Evolutionary conservation across 2,113 vertebrate genomes (phyloP), one percentile per base, ranked within the genome.

Genomic region (Alaudala cheleensis): DNA sequence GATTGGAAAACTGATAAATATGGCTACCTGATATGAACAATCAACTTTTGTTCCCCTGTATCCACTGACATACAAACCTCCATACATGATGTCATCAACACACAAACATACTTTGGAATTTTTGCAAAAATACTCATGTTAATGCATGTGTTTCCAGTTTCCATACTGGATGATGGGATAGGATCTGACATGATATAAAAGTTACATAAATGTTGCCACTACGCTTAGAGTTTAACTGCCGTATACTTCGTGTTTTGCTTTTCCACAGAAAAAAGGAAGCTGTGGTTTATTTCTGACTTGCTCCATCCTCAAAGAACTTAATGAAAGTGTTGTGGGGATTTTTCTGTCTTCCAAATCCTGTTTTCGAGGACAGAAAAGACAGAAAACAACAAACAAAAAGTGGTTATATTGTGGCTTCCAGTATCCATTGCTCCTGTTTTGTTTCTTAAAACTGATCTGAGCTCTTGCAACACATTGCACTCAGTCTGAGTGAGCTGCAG

Each of bases 1-100:
- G 65, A 42, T 49, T 90, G 76, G 72, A 90, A 92, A 89, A 65
- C 69, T 91, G 57, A 93, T 74, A 93, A 86, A 84, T 86, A 79
- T 28, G 65, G 82, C 73, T 77, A 57, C 61, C 34, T 76, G 56
- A 42, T 77, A 88, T 10, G 53, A 94, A 44, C 53, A 33, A 25
- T 82, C 57, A 64, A 54, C 13, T 81, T 82, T 67, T 81, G 14
- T 26, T 62, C 60, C 42, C 19, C 49, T 86, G 18, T 62, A 66
- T 64, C 25, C 53, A 47, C 25, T 77, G 44, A 78, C 40, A 47
- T 57, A 21, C 18, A 77, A 92, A 73, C 31, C 34, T 66, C 14
- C 12, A 45, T 14, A 15, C 6, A 45, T 44, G 26, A 58, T 54
- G 44, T 74, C 37, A 87, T 12, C 24, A 77, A 58, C 45, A 88